Evolutionary conservation across 30 jellyfish, hydroid and myxozoan genomes (phyloP).

Genomic region (Calvadosia cruxmelitensis): DNA sequence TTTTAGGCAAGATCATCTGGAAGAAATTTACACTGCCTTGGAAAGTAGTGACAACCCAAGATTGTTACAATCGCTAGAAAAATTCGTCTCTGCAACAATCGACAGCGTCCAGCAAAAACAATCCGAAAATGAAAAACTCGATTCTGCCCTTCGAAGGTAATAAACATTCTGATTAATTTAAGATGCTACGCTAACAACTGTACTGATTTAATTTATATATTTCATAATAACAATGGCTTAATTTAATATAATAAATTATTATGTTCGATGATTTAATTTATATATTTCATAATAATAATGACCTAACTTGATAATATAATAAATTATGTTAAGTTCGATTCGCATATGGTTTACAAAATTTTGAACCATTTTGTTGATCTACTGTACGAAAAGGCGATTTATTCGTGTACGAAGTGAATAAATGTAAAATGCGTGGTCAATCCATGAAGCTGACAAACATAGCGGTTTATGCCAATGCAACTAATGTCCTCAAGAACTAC

Average conservation of each 20-base stretch:
- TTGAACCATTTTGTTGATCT: no score
- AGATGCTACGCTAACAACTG: background rate
- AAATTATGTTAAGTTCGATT: no score
- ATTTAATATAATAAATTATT: background rate
- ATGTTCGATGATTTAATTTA: no score
- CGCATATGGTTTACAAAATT: no score
- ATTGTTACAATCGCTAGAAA: conserved; percentile 67
- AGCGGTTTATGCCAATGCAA: no score
- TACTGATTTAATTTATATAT: background rate
- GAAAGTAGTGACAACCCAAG: conserved; percentile 59
- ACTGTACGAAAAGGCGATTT: no score
- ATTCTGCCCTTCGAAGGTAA: conserved; percentile 74
- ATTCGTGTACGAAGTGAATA: no score
- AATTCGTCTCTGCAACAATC: conserved; percentile 61
- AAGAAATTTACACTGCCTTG: conserved; percentile 63
- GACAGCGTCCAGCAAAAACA: conserved; percentile 64
- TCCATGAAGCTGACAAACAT: no score
- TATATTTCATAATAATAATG: no score
- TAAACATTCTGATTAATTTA: background rate
- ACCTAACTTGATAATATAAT: no score
- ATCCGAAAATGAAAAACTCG: conserved; percentile 74
- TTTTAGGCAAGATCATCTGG: conserved; percentile 81
- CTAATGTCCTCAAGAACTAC: no score
- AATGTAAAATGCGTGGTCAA: no score
- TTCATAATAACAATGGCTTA: background rate